phyloP scores from a whole-genome alignment of 2,113 vertebrate genomes.

The Siphamia tubifer region DNA sequence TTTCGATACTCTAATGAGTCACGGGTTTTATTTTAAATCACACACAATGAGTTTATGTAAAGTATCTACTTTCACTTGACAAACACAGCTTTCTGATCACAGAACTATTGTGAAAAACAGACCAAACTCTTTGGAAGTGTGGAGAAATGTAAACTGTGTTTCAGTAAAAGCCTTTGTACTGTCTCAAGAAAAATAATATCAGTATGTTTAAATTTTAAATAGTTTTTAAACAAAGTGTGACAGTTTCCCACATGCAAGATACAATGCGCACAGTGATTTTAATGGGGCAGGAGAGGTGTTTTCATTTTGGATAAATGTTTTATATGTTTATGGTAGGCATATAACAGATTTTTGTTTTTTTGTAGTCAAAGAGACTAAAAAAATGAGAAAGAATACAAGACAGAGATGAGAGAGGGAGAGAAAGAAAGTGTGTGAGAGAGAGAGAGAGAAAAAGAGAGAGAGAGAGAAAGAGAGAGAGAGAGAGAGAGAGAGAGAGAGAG shows the following conservation, averaged over 20 bases:
- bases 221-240: conserved; percentile 10
- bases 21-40: conserved; percentile 51
- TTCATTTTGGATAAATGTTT: conserved; percentile 58
- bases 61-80: too few species aligned
- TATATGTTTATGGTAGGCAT: conserved; percentile 39
- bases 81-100: too few species aligned
- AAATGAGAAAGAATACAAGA: conserved; percentile 30
- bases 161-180: conserved; percentile 30
- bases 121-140: conserved; percentile 23
- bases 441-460: conserved; percentile 38
- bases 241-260: conserved; percentile 5
- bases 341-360: conserved; percentile 61
- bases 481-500: conserved; percentile 61
- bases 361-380: conserved; percentile 45
- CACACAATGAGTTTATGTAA: conserved; percentile 2
- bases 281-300: conserved; percentile 16
- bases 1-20: conserved; percentile 59
- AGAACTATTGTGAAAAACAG: conserved; percentile 42
- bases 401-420: conserved; percentile 27
- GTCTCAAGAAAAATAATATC: conserved; percentile 21
- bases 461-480: conserved; percentile 41
- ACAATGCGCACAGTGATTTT: background rate
- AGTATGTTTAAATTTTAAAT: conserved; percentile 5
- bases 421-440: too few species aligned
- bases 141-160: conserved; percentile 1